Evolutionary conservation across 1,140 invertebrate species (phyloP).

Genomic region (Triops cancriformis): DNA sequence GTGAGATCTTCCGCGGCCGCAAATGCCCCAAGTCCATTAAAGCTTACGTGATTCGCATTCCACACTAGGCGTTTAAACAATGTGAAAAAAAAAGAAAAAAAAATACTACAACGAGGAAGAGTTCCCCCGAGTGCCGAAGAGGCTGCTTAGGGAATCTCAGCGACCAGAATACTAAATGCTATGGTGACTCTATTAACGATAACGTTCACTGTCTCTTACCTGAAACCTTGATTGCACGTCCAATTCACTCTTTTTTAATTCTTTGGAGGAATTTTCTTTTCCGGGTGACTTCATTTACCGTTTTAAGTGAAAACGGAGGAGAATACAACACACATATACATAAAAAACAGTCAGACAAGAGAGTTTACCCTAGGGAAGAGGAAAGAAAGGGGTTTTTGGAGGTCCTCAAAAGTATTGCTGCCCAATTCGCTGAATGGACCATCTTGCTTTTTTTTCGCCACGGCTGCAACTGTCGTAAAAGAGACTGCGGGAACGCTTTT

Average conservation of each 20-base stretch:
- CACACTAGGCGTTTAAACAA: neutral
- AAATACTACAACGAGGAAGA: neutral
- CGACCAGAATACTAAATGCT: neutral
- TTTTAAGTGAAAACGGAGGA: neutral
- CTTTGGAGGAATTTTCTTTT: neutral
- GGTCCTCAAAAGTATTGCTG: neutral
- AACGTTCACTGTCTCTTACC: neutral
- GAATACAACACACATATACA: neutral
- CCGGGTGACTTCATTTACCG: neutral
- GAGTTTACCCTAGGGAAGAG: neutral
- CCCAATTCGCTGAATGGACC: constrained; percentile 9
- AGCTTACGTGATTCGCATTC: neutral
- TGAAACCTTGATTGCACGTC: neutral
- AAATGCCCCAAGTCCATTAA: neutral
- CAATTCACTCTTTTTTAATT: neutral
- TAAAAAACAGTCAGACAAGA: constrained; percentile 14
- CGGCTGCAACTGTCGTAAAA: constrained; percentile 9
- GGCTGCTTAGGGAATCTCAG: neutral
- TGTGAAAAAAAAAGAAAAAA: neutral
- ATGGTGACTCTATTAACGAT: neutral
- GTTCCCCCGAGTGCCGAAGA: neutral
- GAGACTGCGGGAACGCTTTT: constrained; percentile 8
- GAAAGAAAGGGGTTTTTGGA: neutral
- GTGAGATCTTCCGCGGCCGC: too few species aligned
- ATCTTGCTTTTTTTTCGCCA: constrained; percentile 11